Evolutionary conservation across 2,888 invertebrate genomes (phyloP), one percentile per base, ranked within the genome.

Genomic region (Spialia ferax): DNA sequence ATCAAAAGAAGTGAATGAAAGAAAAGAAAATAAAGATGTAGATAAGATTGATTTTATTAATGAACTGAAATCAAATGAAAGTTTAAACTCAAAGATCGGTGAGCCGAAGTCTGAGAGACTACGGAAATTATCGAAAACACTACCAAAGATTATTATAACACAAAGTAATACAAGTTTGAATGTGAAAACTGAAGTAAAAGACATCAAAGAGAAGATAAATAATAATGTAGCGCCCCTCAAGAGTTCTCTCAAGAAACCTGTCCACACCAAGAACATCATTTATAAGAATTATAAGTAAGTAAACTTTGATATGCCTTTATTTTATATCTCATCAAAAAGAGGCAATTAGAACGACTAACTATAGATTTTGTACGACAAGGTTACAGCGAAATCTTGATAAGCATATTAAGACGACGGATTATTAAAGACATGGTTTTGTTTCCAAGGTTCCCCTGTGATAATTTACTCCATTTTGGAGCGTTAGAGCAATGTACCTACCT

Each of bases 81-180:
- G 87, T 65, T 66, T 83, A 0, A 79, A 79, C 61, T 86, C 87
- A 0, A 55, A 80, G 1, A 72, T 74, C 38, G 81, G 81, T 2
- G 87, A 88, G 22, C 69, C 78, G 0, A 85, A 83, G 70, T 90
- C 92, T 0, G 86, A 86, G 15, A 82, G 93, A 64, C 72, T 93
- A 10, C 80, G 91, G 26, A 89, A 81, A 70, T 59, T 93, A 0
- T 93, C 93, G 0, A 83, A 86, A 62, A 89, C 89, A 45, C 68
- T 93, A 7, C 93, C 93, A 0, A 93, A 87, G 72, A 93, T 93
- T 2, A 85, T 92, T 1, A 90, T 93, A 35, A 93, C 93, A 0
- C 86, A 91, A 59, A 92, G 92, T 68, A 86, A 81, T 45, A 83
- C 84, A 0, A 91, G 88, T 70, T 74, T 92, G 8, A 81, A 86